Conservation (phyloP, 2,888 invertebrate genomes). For the Cephus pygmeus region DNA sequence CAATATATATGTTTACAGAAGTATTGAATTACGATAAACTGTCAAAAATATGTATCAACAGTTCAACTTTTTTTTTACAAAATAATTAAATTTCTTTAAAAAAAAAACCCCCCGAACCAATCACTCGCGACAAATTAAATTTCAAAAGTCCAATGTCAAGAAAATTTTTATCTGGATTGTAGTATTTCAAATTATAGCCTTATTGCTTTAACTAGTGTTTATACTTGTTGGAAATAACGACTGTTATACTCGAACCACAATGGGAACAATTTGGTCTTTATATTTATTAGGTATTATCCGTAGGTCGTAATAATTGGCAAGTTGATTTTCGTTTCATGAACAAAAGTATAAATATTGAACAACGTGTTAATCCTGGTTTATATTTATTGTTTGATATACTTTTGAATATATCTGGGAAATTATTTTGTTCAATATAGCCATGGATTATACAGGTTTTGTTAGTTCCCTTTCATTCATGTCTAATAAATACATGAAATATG, state of each 20-base stretch:
- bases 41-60: not conserved
- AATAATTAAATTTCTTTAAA: not conserved
- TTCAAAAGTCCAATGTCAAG: too few species aligned
- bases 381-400: not conserved
- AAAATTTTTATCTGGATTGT: too few species aligned
- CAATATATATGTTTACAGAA: not conserved
- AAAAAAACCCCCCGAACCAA: too few species aligned
- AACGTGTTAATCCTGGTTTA: not conserved
- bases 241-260: not conserved
- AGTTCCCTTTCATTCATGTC: too few species aligned
- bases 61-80: not conserved
- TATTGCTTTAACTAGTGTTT: not conserved
- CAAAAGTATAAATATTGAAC: not conserved
- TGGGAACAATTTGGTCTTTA: not conserved
- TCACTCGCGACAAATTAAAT: too few species aligned
- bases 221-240: not conserved
- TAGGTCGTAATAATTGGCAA: not conserved
- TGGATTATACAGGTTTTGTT: not conserved
- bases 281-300: not conserved
- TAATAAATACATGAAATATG: not conserved
- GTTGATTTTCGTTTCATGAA: not conserved
- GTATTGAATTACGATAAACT: constrained; percentile 5
- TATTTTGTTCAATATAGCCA: not conserved
- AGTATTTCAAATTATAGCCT: not conserved
- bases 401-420: not conserved